phyloP scores from a whole-genome alignment of 2,797 vertebrate genomes.

The Pangasius krempfi region DNA sequence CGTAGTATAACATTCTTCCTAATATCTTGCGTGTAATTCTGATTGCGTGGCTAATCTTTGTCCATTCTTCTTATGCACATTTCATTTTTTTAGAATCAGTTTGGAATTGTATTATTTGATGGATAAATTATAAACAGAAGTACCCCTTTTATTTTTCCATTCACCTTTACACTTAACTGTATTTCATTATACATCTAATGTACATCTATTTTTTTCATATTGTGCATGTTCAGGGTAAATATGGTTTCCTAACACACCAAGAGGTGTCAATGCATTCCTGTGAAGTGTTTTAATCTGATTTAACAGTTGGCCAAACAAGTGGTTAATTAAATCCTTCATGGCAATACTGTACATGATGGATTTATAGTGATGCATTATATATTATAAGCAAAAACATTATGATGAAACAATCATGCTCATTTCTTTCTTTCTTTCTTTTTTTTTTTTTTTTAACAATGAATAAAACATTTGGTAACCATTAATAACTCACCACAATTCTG shows the following conservation, averaged over 20 bases:
- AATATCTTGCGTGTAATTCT: neutral
- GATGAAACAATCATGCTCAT: neutral
- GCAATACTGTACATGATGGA: neutral
- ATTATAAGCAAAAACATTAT: neutral
- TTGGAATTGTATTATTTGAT: neutral
- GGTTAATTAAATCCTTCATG: neutral
- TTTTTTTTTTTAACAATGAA: neutral
- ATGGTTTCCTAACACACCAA: neutral
- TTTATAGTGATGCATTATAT: neutral
- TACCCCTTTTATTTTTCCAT: neutral
- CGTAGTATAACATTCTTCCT: neutral
- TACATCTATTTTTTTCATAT: neutral
- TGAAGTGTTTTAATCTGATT: neutral
- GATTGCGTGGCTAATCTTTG: neutral
- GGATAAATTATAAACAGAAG: neutral
- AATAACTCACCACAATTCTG: neutral
- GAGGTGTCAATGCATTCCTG: neutral
- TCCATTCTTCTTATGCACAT: neutral
- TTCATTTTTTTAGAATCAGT: neutral
- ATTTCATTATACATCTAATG: neutral
- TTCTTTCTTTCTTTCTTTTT: neutral
- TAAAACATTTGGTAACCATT: slow-evolving; percentile 3
- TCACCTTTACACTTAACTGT: neutral
- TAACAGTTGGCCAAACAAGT: neutral
- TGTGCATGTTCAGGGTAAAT: neutral